Evolutionary conservation across 2,888 invertebrate species (phyloP), one percentile per base, ranked within the genome.

Genomic region (Tinea trinotella): DNA sequence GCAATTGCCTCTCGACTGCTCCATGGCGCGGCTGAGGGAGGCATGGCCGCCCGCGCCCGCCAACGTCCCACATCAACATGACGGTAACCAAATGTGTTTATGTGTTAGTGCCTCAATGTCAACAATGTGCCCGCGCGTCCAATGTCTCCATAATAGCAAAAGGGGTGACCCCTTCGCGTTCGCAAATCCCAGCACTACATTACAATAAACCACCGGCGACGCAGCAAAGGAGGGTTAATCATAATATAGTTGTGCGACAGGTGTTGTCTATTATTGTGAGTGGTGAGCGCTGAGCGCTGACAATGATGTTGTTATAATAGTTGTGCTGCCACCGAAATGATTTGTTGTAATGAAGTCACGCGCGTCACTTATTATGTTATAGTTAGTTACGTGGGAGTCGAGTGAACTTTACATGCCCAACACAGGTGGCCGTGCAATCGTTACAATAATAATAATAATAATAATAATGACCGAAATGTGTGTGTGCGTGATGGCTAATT

Each of bases 31-130:
- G 15, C 24, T 24, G 67, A 79, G 77, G 65, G 69, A 77, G 65
- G 77, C 77, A 5, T 24, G 24, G 24, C 24, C 76, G 67, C 76
- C 77, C 77, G 76, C 22, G 48, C 48, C 48, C 48, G 4, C 48
- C 18, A 12, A n/a, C 17, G 50, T 4, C 20, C 46, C n/a, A n/a
- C n/a, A n/a, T 2, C 46, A 19, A 17, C 15, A n/a, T 12, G 6
- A 36, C 46, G 15, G 17, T 17, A 40, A 40, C 12, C 12, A 6
- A 7, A 40, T 12, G 10, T 2, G 36, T 10, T 4, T 12, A 4
- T 15, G 4, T 44, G 44, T 3, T 13, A 36, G 44, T 44, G 44
- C 15, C 4, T 36, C 46, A 4, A 19, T 46, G 46, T 19, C 12
- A 7, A 4, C 10, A 10, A n/a, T 12, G 40, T 12, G 17, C 17